Conservation (phyloP, 1,140 invertebrate species). For the Hormaphis cornu region DNA sequence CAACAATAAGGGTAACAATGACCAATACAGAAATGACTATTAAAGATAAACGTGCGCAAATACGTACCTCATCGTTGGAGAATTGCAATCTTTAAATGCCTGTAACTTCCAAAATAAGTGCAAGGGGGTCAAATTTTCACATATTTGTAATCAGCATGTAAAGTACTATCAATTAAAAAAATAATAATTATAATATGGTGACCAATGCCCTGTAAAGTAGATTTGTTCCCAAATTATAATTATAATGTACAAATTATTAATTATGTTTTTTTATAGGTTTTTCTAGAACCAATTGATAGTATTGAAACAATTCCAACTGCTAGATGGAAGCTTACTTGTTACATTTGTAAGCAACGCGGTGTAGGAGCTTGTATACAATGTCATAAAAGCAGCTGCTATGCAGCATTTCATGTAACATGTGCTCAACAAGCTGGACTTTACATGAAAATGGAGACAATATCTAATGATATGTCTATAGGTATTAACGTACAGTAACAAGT, state of each 20-base stretch:
- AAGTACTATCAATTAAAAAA: too few relatives aligned
- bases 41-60: too few relatives aligned
- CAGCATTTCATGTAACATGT: constrained; percentile 97
- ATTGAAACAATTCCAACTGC: constrained; percentile 92
- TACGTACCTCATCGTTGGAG: too few relatives aligned
- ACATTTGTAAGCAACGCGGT: constrained; percentile 89
- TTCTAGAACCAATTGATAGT: constrained; percentile 93
- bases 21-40: too few relatives aligned
- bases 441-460: constrained; percentile 93
- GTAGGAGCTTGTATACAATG: constrained; percentile 97
- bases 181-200: too few relatives aligned
- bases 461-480: constrained; percentile 45
- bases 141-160: too few relatives aligned
- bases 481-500: not conserved
- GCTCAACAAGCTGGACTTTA: constrained; percentile 88
- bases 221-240: too few relatives aligned
- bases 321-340: constrained; percentile 89
- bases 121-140: too few relatives aligned
- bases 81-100: too few relatives aligned
- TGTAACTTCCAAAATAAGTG: too few relatives aligned
- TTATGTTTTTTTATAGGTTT: constrained; percentile 47
- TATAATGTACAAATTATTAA: not conserved
- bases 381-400: constrained; percentile 90
- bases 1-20: too few relatives aligned
- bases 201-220: too few relatives aligned